A percentile compares a stretch with the other conserved stretches of the same genome.
Evolutionary conservation across 2,797 vertebrate species (phyloP).

Genomic region (Sphaeramia orbicularis): DNA sequence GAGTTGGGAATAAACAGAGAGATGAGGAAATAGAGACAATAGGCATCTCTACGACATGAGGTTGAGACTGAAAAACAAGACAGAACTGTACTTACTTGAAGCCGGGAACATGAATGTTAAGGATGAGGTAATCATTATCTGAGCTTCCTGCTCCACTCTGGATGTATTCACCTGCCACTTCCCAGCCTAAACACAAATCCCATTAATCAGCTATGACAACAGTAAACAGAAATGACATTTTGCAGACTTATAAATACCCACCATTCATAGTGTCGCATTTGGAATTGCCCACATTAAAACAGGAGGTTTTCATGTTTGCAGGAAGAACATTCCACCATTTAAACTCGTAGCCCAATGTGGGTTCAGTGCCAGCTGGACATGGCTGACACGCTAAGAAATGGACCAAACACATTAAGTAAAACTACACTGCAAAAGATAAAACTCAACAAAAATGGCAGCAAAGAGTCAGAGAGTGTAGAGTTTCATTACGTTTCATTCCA

Average conservation of each 20-base stretch:
- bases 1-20: constrained; percentile 17
- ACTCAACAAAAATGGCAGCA: background rate
- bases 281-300: constrained; percentile 97
- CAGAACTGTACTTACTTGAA: constrained; percentile 91
- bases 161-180: constrained; percentile 95
- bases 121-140: constrained; percentile 97
- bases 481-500: constrained; percentile 85
- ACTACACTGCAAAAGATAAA: background rate
- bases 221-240: background rate
- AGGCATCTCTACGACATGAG: background rate
- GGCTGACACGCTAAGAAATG: constrained; percentile 85
- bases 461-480: background rate
- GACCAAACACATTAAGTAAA: constrained; percentile 10
- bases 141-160: constrained; percentile 93
- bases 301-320: constrained; percentile 96
- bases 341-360: constrained; percentile 92
- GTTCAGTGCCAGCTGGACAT: constrained; percentile 96
- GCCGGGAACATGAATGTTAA: constrained; percentile 94
- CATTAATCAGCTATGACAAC: background rate
- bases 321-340: constrained; percentile 99
- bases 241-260: constrained; percentile 71
- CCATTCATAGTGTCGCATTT: constrained; percentile 97
- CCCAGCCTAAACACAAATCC: constrained; percentile 89
- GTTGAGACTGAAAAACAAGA: constrained; percentile 8
- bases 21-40: constrained; percentile 5